Evolutionary conservation across 2,888 invertebrate genomes (phyloP), one percentile per base, ranked within the genome.

Genomic region (Bellardia pandia): DNA sequence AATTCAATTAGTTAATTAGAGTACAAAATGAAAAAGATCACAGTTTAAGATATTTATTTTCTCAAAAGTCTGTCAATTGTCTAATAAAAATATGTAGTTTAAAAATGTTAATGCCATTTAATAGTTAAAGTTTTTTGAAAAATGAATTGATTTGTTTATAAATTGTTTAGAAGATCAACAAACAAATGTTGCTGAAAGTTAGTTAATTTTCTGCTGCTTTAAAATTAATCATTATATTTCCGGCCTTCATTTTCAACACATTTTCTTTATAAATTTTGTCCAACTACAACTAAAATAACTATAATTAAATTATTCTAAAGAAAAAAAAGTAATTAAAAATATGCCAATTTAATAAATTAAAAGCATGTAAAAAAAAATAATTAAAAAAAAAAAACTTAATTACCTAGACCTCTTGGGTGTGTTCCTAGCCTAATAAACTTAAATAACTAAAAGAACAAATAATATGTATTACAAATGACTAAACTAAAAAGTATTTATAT

Each of bases 341-440:
- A 86, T 79, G 88, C 85, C 79, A 86, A 71, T 96, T 96, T 86
- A 94, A 13, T 98, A 97, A 92, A 94, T 91, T 77, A 88, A 86
- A 84, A 85, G 81, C 87, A 88, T 62, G 33, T 84, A 71, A 90
- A 90, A 37, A 90, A 37, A 90, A 89, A 90, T 90, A 88, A 89
- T 90, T 89, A 90, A 90, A 90, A 91, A 91, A 91, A 90, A 90
- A 91, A 82, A 89, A 69, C 79, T 79, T 76, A 86, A 86, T 48
- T 69, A 77, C 37, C 77, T 77, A 86, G 56, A 81, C 83, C 83
- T 84, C 76, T 80, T 71, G 66, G 74, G 68, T 78, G 68, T 75
- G 14, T 82, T 78, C 53, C 77, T 82, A 83, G 64, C 64, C 74
- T 84, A 68, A 68, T 53, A 51, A 8, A 75, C 30, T 40, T 68